These are phyloP conservation scores for Phengaris alcon DNA, from an alignment of 2,888 invertebrate genomes.

Conservation along the genomic window DNA sequence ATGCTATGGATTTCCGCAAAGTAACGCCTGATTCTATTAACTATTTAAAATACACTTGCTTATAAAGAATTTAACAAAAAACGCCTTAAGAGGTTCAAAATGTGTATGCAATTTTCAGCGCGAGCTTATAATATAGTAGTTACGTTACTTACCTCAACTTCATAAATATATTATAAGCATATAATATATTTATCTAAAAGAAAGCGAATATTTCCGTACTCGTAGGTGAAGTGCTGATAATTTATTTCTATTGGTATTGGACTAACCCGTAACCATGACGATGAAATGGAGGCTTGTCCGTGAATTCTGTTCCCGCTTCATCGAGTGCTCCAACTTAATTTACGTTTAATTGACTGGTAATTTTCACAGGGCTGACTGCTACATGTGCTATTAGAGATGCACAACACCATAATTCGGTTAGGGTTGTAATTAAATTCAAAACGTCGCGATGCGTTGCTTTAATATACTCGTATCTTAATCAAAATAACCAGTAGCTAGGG, in stretches of 20 bases:
- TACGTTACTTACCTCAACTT: too few relatives aligned
- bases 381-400: constrained; percentile 11
- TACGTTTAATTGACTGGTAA: constrained; percentile 12
- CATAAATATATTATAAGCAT: too few relatives aligned
- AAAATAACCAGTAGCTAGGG: neutral
- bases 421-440: constrained; percentile 13
- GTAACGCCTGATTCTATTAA: too few relatives aligned
- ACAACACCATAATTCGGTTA: constrained; percentile 12
- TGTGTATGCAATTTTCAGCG: too few relatives aligned
- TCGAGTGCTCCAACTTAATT: neutral
- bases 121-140: too few relatives aligned
- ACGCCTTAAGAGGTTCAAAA: too few relatives aligned
- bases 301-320: constrained; percentile 5
- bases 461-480: neutral
- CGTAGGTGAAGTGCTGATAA: neutral
- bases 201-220: too few relatives aligned
- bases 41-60: too few relatives aligned
- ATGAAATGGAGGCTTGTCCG: neutral
- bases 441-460: neutral
- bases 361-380: neutral
- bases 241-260: neutral
- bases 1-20: too few relatives aligned
- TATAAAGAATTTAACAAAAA: too few relatives aligned
- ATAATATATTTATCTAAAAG: too few relatives aligned
- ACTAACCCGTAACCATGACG: too few relatives aligned